These are phyloP conservation scores for Micrasema minimum DNA, from an alignment of 1,140 invertebrate genomes.

Conservation along the genomic window DNA sequence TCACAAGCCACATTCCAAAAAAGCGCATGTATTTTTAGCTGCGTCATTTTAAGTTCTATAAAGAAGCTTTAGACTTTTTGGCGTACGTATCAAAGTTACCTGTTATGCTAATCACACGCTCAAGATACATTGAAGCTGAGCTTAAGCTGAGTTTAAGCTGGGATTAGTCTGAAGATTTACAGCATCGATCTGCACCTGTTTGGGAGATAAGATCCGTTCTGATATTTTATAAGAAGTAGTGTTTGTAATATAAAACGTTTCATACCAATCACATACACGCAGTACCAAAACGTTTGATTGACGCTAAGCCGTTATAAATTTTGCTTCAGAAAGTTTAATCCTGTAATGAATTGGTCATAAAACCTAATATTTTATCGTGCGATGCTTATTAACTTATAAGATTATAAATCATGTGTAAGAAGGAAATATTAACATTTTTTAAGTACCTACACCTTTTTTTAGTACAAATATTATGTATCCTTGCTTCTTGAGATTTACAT, in stretches of 20 bases:
- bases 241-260: slow-evolving; percentile 18
- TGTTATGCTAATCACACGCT: slow-evolving; percentile 22
- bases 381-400: background rate
- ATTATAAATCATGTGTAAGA: too few species aligned
- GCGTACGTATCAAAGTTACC: slow-evolving; percentile 6
- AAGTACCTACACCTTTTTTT: too few species aligned
- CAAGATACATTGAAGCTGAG: background rate
- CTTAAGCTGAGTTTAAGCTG: slow-evolving; percentile 17
- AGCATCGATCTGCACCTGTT: slow-evolving; percentile 30
- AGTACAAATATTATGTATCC: too few species aligned
- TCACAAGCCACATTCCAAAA: background rate
- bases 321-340: slow-evolving; percentile 22
- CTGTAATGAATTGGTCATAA: slow-evolving; percentile 20
- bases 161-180: slow-evolving; percentile 29
- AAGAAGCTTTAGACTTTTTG: too few species aligned
- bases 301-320: slow-evolving; percentile 26
- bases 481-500: too few species aligned
- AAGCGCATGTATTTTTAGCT: background rate
- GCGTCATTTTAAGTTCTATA: too few species aligned
- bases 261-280: background rate
- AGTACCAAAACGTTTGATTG: slow-evolving; percentile 17
- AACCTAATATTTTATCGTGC: background rate
- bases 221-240: background rate
- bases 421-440: too few species aligned
- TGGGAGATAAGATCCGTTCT: slow-evolving; percentile 23